These are phyloP conservation scores for Anas platyrhynchos DNA, from an alignment of 2,113 vertebrate genomes.

Conservation along the genomic window DNA sequence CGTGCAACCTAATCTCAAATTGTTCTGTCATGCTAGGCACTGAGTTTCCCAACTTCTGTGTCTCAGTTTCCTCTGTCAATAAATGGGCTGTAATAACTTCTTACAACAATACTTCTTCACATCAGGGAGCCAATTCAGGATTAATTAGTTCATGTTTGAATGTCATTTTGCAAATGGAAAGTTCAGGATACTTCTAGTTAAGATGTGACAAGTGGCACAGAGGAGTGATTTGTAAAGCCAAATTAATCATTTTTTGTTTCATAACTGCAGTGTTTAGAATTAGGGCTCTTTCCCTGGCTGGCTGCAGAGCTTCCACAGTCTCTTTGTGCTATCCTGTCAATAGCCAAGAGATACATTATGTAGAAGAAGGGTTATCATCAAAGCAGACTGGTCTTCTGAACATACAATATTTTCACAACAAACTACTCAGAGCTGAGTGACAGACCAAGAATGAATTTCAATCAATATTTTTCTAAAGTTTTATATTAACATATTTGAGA, in stretches of 20 bases:
- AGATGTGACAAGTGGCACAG: not conserved
- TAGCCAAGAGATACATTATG: not conserved
- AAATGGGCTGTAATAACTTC: not conserved
- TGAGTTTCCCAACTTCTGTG: not conserved
- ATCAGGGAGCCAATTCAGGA: not conserved
- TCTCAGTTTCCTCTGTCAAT: not conserved
- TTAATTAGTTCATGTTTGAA: constrained; percentile 22
- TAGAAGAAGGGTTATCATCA: not conserved
- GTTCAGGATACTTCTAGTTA: constrained; percentile 23
- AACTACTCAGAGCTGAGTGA: not conserved
- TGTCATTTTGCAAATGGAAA: constrained; percentile 12
- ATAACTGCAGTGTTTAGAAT: not conserved
- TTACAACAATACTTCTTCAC: not conserved
- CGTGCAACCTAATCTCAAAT: not conserved
- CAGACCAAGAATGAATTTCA: not conserved
- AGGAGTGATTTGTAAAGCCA: not conserved
- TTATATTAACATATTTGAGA: not conserved
- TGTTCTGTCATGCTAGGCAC: not conserved
- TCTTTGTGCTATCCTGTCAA: not conserved
- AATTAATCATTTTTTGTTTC: constrained; percentile 9
- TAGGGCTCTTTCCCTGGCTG: not conserved
- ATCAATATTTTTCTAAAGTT: not conserved
- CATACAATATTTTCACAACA: not conserved
- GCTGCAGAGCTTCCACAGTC: not conserved
- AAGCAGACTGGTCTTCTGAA: not conserved